Evolutionary conservation across 1,140 invertebrate genomes (phyloP).

Genomic region (Diachasmimorpha longicaudata): DNA sequence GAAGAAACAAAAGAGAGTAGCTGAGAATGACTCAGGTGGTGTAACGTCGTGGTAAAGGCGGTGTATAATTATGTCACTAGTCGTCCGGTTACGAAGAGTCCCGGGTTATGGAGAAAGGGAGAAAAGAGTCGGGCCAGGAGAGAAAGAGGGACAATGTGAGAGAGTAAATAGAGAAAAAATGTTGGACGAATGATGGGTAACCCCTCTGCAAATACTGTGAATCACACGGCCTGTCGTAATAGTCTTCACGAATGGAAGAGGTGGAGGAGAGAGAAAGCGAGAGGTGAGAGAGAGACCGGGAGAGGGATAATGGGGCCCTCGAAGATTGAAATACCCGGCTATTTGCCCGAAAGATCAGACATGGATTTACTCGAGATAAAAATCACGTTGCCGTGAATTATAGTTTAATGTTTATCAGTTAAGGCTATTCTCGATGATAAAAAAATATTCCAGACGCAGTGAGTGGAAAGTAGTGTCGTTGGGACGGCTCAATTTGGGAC

Average conservation of each 20-base stretch:
- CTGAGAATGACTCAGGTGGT: conserved; percentile 44
- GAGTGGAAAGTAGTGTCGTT: too few relatives aligned
- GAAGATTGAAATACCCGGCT: not conserved
- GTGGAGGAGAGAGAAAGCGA: conserved; percentile 12
- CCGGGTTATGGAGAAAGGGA: conserved; percentile 32
- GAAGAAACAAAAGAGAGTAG: conserved; percentile 19
- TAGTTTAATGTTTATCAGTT: not conserved
- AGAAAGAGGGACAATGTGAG: not conserved
- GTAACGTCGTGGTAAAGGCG: conserved; percentile 34
- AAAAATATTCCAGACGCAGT: too few relatives aligned
- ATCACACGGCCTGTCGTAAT: conserved; percentile 27
- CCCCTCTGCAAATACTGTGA: conserved; percentile 37
- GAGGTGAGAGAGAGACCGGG: not conserved
- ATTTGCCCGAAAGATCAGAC: not conserved
- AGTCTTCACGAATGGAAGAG: conserved; percentile 21
- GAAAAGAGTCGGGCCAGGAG: not conserved
- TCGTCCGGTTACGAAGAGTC: conserved; percentile 22
- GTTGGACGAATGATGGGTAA: conserved; percentile 18
- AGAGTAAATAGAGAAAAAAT: not conserved
- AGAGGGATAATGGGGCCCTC: not conserved
- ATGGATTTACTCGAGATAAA: not conserved
- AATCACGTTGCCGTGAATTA: not conserved
- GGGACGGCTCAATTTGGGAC: too few relatives aligned
- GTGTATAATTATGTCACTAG: conserved; percentile 50
- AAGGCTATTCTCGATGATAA: not conserved